Conservation (phyloP, 2,113 vertebrate genomes). For the Diphyllodes magnificus region DNA sequence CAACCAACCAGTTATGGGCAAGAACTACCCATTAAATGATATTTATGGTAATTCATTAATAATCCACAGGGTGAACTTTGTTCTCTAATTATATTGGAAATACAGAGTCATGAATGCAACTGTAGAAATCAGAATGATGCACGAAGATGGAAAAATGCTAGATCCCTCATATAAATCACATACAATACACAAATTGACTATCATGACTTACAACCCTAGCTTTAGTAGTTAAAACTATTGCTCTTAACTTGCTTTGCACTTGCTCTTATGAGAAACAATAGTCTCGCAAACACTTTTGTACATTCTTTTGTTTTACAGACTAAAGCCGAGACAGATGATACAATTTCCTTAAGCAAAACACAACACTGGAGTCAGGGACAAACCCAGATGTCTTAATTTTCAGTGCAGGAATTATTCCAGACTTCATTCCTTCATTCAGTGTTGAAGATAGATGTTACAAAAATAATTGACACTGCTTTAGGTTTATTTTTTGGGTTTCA, state of each 20-base stretch:
- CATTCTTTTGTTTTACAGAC: not conserved
- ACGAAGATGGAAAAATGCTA: not conserved
- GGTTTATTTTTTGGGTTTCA: conserved; percentile 24
- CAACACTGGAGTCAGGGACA: not conserved
- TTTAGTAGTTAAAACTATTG: not conserved
- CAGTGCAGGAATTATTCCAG: conserved; percentile 10
- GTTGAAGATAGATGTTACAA: not conserved
- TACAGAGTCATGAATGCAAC: not conserved
- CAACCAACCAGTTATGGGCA: not conserved
- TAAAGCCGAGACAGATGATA: not conserved
- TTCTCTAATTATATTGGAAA: not conserved
- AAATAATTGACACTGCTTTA: not conserved
- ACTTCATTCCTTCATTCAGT: not conserved
- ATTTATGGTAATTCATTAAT: not conserved
- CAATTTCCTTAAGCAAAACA: conserved; percentile 5
- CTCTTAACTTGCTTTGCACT: not conserved
- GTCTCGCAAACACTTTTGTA: not conserved
- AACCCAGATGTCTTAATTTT: not conserved
- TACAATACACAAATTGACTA: not conserved
- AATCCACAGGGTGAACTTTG: not conserved
- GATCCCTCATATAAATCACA: not conserved
- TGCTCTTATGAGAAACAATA: not conserved
- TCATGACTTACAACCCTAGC: not conserved
- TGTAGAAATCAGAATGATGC: not conserved
- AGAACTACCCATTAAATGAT: not conserved